These are phyloP conservation scores for Hydrophis major DNA, from an alignment of 2,797 vertebrate genomes.

Conservation along the genomic window DNA sequence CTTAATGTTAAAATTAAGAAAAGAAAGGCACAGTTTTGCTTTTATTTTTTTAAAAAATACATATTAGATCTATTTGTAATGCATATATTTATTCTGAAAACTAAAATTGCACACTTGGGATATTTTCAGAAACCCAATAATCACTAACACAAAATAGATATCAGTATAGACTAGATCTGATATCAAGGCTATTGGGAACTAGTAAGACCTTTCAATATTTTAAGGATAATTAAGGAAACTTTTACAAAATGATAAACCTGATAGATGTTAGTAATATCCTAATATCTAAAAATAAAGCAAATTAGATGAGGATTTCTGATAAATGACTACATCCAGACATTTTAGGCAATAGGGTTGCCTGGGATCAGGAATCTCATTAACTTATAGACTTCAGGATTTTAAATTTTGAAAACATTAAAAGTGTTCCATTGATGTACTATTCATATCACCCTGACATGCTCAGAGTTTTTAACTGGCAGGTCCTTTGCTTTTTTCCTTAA, in stretches of 20 bases:
- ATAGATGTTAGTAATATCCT: background rate
- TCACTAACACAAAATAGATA: background rate
- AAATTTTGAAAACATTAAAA: background rate
- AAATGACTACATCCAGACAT: background rate
- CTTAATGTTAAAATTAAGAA: background rate
- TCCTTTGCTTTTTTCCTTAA: background rate
- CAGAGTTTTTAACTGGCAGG: background rate
- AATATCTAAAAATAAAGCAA: background rate
- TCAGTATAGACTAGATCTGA: background rate
- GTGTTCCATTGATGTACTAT: background rate
- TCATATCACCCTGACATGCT: background rate
- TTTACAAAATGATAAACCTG: background rate
- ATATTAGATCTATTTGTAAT: no score
- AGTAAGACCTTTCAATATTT: background rate
- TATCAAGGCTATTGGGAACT: background rate
- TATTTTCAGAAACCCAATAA: background rate
- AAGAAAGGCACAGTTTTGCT: background rate
- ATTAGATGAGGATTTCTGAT: background rate
- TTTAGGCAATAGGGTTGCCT: background rate
- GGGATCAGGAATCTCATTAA: no score
- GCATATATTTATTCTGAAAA: background rate
- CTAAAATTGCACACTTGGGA: background rate
- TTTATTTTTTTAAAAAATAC: no score
- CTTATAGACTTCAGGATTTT: background rate
- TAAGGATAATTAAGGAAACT: background rate